Conservation (phyloP, 1,140 invertebrate species). For the Drosophila pandora region DNA sequence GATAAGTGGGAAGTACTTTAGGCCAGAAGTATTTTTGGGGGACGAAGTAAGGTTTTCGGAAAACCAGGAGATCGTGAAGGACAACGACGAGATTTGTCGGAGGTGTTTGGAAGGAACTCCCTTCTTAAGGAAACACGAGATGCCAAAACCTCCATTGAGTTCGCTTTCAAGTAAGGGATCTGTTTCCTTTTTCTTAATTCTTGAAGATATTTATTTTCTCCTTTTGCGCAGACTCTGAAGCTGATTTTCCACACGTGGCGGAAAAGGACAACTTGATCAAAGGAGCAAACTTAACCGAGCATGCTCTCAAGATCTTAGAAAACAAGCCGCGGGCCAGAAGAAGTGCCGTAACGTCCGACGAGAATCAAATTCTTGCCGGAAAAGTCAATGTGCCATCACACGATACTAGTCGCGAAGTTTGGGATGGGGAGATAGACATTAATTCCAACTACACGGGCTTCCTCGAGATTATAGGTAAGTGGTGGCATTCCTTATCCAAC, state of each 20-base stretch:
- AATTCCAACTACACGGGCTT: slow-evolving; percentile 92
- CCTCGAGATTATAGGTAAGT: slow-evolving; percentile 90
- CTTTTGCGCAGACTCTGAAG: slow-evolving; percentile 22
- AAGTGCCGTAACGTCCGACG: slow-evolving; percentile 41
- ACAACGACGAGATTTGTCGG: slow-evolving; percentile 68
- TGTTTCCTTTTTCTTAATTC: not conserved
- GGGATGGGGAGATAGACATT: slow-evolving; percentile 90
- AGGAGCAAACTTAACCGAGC: slow-evolving; percentile 68
- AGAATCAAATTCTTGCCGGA: slow-evolving; percentile 22
- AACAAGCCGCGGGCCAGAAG: slow-evolving; percentile 65
- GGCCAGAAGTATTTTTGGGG: slow-evolving; percentile 87
- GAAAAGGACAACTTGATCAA: slow-evolving; percentile 66
- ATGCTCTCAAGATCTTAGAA: slow-evolving; percentile 71
- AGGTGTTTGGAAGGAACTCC: slow-evolving; percentile 60
- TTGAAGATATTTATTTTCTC: not conserved
- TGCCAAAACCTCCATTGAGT: slow-evolving; percentile 23
- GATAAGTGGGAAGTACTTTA: slow-evolving; percentile 87
- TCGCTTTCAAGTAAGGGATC: slow-evolving; percentile 23
- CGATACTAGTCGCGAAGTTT: slow-evolving; percentile 72
- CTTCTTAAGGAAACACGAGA: slow-evolving; percentile 42
- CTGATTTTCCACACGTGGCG: slow-evolving; percentile 14
- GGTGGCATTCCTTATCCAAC: not conserved
- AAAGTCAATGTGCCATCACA: slow-evolving; percentile 21
- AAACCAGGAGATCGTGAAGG: slow-evolving; percentile 51
- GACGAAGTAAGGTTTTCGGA: slow-evolving; percentile 84